A percentile compares a stretch with the other conserved stretches of the same genome.
Conservation (phyloP, 2,113 vertebrate species). For the Synodontis membranacea region DNA sequence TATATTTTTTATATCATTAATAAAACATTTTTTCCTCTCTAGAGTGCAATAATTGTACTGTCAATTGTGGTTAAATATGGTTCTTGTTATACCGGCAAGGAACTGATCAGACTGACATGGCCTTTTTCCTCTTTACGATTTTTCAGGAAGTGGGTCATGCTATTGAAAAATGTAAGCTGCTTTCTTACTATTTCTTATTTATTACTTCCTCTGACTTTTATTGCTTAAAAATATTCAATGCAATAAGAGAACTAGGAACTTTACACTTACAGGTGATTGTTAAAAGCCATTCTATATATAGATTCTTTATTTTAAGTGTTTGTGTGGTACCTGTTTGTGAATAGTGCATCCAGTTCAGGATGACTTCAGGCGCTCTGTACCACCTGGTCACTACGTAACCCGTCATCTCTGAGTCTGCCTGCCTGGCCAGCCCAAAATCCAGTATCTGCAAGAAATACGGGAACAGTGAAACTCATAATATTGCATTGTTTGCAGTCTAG, state of each 20-base stretch:
- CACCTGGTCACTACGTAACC: constrained; percentile 97
- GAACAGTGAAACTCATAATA: neutral
- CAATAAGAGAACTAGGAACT: neutral
- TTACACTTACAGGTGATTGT: neutral
- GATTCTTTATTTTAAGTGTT: neutral
- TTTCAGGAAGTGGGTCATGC: neutral
- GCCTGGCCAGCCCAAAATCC: constrained; percentile 93
- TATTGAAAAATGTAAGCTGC: neutral
- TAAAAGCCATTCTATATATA: neutral
- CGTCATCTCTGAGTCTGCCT: constrained; percentile 95
- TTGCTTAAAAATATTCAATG: neutral
- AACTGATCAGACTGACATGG: neutral
- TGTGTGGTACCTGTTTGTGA: constrained; percentile 85
- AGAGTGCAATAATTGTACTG: no score
- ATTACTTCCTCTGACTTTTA: neutral
- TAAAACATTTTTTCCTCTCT: neutral
- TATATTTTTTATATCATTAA: no score
- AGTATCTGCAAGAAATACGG: constrained; percentile 78
- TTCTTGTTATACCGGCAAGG: neutral
- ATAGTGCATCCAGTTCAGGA: constrained; percentile 98
- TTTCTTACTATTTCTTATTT: neutral
- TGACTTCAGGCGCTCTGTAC: constrained; percentile 97
- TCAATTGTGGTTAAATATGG: neutral
- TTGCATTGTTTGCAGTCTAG: neutral
- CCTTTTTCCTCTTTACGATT: neutral